Evolutionary conservation across 2,113 vertebrate genomes (phyloP).

Genomic region (Lepus americanus): DNA sequence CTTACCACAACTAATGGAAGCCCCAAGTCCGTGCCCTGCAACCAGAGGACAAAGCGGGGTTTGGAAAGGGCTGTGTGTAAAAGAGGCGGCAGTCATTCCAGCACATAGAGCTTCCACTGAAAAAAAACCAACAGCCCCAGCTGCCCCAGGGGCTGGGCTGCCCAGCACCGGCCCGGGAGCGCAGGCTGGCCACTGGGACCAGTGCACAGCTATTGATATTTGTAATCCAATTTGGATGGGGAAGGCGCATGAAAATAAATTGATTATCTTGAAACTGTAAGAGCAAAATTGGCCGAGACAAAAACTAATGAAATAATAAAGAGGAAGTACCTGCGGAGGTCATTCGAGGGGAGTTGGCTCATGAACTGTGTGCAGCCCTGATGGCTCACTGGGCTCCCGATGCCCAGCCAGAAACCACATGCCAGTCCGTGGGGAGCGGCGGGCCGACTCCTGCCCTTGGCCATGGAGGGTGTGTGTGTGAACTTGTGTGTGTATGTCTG

Average conservation of each 20-base stretch:
- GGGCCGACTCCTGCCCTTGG: background rate
- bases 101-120: conserved; percentile 61
- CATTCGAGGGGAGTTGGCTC: conserved; percentile 29
- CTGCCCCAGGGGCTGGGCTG: conserved; percentile 5
- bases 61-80: conserved; percentile 18
- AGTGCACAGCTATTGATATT: conserved; percentile 44
- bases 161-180: conserved; percentile 21
- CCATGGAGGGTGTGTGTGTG: background rate
- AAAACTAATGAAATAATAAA: conserved; percentile 78
- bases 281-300: conserved; percentile 65
- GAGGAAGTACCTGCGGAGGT: conserved; percentile 71
- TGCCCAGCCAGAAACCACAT: background rate
- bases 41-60: conserved; percentile 48
- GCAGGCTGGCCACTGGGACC: background rate
- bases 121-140: conserved; percentile 70
- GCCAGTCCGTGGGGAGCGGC: background rate
- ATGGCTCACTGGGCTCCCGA: no score
- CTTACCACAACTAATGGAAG: conserved; percentile 20
- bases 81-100: conserved; percentile 59
- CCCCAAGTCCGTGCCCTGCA: background rate
- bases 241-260: conserved; percentile 70
- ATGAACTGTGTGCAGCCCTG: background rate
- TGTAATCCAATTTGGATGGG: conserved; percentile 67
- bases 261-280: conserved; percentile 77
- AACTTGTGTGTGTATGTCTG: background rate